Evolutionary conservation across 2,113 vertebrate species (phyloP).

Genomic region (Argyrosomus japonicus): DNA sequence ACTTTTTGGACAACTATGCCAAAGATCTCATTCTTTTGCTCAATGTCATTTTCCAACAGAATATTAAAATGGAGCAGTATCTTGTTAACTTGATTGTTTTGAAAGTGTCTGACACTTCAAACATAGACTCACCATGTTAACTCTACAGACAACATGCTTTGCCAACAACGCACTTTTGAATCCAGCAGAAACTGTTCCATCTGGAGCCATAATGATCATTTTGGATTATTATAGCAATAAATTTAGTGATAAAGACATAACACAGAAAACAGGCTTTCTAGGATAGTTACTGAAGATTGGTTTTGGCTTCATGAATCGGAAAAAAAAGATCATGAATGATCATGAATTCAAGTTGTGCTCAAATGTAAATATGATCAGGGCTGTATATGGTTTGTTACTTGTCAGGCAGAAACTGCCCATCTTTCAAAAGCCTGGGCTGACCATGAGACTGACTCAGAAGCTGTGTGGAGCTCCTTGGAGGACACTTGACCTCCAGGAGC

Average conservation of each 20-base stretch:
- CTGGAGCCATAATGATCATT: slow-evolving; percentile 42
- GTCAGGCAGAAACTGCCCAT: slow-evolving; percentile 2
- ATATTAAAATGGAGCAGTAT: slow-evolving; percentile 27
- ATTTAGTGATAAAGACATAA: slow-evolving; percentile 10
- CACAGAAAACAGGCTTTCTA: slow-evolving; percentile 18
- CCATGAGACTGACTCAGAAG: slow-evolving; percentile 39
- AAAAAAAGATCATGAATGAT: not conserved
- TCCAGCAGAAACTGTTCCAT: slow-evolving; percentile 29
- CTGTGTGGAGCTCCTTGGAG: slow-evolving; percentile 37
- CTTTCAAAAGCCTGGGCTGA: slow-evolving; percentile 21
- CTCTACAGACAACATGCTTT: slow-evolving; percentile 8
- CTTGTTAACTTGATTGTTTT: slow-evolving; percentile 13
- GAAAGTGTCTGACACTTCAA: slow-evolving; percentile 6
- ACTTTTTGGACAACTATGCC: slow-evolving; percentile 1
- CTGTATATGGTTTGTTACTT: slow-evolving; percentile 5
- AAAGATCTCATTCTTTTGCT: slow-evolving; percentile 3
- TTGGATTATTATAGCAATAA: slow-evolving; percentile 27
- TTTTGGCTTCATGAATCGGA: not conserved
- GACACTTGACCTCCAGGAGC: slow-evolving; percentile 40
- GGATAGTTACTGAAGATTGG: not conserved
- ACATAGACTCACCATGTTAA: slow-evolving; percentile 3
- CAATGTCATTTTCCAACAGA: not conserved
- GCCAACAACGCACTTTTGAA: slow-evolving; percentile 25
- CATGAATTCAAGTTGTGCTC: not conserved
- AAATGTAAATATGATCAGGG: not conserved